phyloP scores from a whole-genome alignment of 1,140 invertebrate genomes.

The Drosophila mojavensis region DNA sequence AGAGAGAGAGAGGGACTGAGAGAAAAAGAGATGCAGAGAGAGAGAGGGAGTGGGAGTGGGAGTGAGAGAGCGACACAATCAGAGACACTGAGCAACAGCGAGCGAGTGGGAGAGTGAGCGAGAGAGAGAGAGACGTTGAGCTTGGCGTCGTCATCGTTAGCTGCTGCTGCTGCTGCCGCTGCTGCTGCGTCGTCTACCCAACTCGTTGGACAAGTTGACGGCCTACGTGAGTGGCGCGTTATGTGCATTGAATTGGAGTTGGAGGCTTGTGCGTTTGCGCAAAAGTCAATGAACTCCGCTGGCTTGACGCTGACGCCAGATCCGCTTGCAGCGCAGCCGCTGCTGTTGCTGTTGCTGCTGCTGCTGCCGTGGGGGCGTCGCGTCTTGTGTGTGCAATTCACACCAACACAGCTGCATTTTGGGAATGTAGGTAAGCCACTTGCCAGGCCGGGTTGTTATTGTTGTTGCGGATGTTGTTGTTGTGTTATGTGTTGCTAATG shows the following conservation, averaged over 20 bases:
- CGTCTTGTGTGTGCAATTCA: slow-evolving; percentile 63
- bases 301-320: slow-evolving; percentile 40
- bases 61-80: slow-evolving; percentile 29
- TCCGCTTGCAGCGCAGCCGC: slow-evolving; percentile 41
- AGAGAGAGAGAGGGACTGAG: slow-evolving; percentile 9
- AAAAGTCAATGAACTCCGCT: slow-evolving; percentile 77
- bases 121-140: slow-evolving; percentile 19
- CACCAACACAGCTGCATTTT: slow-evolving; percentile 48
- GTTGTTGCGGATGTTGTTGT: slow-evolving; percentile 10
- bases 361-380: slow-evolving; percentile 43
- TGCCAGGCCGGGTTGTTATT: slow-evolving; percentile 48
- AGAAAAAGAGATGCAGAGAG: neutral
- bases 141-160: slow-evolving; percentile 70
- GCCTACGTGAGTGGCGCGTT: slow-evolving; percentile 72
- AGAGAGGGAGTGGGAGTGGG: neutral
- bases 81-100: slow-evolving; percentile 1
- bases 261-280: slow-evolving; percentile 80
- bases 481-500: slow-evolving; percentile 28
- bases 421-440: slow-evolving; percentile 81
- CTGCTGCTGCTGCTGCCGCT: slow-evolving; percentile 16
- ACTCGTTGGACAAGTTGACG: slow-evolving; percentile 81
- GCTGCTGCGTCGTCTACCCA: slow-evolving; percentile 65
- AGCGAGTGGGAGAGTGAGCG: neutral
- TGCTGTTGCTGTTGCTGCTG: slow-evolving; percentile 10
- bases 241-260: slow-evolving; percentile 79